Evolutionary conservation across 2,888 invertebrate genomes (phyloP).

Genomic region (Caenorhabditis sp.): DNA sequence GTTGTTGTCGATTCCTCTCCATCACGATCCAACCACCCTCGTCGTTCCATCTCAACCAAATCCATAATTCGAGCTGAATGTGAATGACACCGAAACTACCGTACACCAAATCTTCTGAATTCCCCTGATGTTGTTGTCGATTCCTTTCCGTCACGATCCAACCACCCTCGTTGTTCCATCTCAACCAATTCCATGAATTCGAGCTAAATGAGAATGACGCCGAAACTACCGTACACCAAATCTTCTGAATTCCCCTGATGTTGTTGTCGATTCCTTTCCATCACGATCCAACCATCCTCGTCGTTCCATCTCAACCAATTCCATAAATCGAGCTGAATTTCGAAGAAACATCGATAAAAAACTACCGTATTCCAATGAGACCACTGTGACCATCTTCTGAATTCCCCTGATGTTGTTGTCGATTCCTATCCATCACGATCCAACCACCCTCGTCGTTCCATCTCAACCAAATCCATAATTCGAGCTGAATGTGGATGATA

Average conservation of each 20-base stretch:
- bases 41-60: not conserved
- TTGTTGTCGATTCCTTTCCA: slow-evolving; percentile 3
- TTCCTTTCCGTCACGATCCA: slow-evolving; percentile 6
- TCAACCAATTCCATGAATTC: not conserved
- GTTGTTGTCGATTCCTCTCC: slow-evolving; percentile 4
- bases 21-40: slow-evolving; percentile 5
- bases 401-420: not conserved
- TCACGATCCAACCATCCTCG: slow-evolving; percentile 4
- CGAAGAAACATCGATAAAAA: too few species aligned
- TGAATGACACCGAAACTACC: too few species aligned
- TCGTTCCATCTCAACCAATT: not conserved
- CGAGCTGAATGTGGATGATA: not conserved
- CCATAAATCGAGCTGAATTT: not conserved
- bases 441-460: slow-evolving; percentile 4
- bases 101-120: too few species aligned
- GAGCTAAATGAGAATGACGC: not conserved
- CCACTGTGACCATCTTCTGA: not conserved
- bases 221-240: not conserved
- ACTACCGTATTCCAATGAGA: not conserved
- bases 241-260: not conserved
- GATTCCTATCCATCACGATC: slow-evolving; percentile 4
- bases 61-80: not conserved
- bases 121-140: not conserved
- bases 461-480: slow-evolving; percentile 1
- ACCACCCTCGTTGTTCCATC: slow-evolving; percentile 6